Evolutionary conservation across 2,888 invertebrate genomes (phyloP).

Genomic region (Xestobium rufovillosum): DNA sequence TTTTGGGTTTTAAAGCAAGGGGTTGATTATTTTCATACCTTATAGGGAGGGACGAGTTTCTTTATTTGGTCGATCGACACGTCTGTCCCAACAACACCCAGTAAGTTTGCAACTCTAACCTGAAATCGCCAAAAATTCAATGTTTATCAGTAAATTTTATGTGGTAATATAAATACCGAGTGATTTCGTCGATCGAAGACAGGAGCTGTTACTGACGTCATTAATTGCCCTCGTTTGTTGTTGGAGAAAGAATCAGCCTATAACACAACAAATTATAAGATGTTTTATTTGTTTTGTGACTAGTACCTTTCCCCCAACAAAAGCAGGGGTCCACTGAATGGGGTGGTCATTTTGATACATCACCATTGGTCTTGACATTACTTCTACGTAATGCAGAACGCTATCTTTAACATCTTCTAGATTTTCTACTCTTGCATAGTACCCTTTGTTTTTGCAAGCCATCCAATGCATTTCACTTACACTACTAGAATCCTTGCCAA

Average conservation of each 20-base stretch:
- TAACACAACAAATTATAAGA: conserved; percentile 26
- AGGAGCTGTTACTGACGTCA: conserved; percentile 90
- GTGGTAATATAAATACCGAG: conserved; percentile 53
- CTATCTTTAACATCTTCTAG: conserved; percentile 83
- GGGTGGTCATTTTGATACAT: conserved; percentile 88
- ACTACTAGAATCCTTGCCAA: conserved; percentile 87
- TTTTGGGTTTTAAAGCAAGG: neutral
- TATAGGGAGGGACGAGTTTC: conserved; percentile 89
- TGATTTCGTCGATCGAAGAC: conserved; percentile 91
- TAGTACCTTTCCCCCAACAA: conserved; percentile 71
- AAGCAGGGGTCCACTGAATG: conserved; percentile 93
- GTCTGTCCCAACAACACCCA: conserved; percentile 96
- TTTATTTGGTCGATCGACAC: conserved; percentile 92
- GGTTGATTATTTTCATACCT: conserved; percentile 49
- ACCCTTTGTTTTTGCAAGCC: conserved; percentile 96
- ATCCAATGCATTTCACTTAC: conserved; percentile 83
- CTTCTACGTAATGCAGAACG: conserved; percentile 90
- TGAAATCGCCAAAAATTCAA: conserved; percentile 39
- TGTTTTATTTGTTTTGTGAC: conserved; percentile 15
- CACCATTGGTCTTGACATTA: conserved; percentile 93
- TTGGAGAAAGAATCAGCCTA: conserved; percentile 62
- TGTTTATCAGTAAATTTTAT: conserved; percentile 4
- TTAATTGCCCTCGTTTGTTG: conserved; percentile 70
- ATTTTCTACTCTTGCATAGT: conserved; percentile 82
- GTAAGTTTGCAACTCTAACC: conserved; percentile 82